These are phyloP conservation scores for Priocnemis perturbator DNA, from an alignment of 2,888 invertebrate species.

Conservation along the genomic window DNA sequence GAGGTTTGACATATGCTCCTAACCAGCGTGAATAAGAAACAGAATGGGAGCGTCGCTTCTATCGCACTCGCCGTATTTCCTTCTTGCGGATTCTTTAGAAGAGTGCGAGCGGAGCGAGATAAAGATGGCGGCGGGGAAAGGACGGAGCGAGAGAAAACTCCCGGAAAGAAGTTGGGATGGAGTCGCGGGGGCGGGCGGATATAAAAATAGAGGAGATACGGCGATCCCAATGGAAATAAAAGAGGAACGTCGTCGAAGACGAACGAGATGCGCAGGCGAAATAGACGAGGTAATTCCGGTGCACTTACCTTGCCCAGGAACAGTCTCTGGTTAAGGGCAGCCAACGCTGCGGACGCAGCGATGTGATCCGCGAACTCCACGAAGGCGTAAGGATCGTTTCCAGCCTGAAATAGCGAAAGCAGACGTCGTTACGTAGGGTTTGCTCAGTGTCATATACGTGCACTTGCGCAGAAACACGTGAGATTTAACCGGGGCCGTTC, in stretches of 20 bases:
- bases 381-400: conserved; percentile 80
- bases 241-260: background rate
- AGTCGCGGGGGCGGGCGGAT: background rate
- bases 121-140: background rate
- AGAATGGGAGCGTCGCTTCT: background rate
- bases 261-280: no score
- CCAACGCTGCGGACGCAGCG: conserved; percentile 78
- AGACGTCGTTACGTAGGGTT: background rate
- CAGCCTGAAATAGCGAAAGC: conserved; percentile 75
- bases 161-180: conserved; percentile 4
- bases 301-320: conserved; percentile 78
- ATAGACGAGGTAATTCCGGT: conserved; percentile 5
- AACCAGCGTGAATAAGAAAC: conserved; percentile 14
- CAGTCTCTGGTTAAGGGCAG: conserved; percentile 80
- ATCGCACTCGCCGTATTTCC: conserved; percentile 8
- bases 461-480: no score
- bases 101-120: background rate
- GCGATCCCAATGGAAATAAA: conserved; percentile 2
- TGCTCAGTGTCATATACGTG: background rate
- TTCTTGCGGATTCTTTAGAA: background rate
- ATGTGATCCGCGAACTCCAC: conserved; percentile 80
- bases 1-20: conserved; percentile 37
- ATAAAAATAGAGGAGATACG: background rate
- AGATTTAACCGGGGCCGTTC: no score
- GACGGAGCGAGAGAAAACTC: background rate